Conservation (phyloP, 2,888 invertebrate genomes). For the Odiellus spinosus region DNA sequence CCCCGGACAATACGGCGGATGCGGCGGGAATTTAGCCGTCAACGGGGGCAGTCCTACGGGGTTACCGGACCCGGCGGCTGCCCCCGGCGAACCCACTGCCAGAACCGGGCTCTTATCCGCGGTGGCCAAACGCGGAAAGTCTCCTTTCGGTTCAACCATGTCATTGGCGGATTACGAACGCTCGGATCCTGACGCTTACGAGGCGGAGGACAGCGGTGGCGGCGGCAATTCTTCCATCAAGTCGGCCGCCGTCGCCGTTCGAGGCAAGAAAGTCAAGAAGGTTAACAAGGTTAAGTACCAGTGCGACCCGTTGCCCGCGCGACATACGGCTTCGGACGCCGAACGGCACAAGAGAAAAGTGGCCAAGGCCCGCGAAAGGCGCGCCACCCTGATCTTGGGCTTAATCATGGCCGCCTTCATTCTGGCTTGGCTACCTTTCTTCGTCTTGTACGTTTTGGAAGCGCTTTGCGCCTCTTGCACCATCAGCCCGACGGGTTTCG, state of each 20-base stretch:
- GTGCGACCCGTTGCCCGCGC: constrained; percentile 43
- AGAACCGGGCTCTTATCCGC: neutral
- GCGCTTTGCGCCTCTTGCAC: constrained; percentile 47
- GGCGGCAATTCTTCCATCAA: constrained; percentile 2
- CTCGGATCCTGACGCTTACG: constrained; percentile 18
- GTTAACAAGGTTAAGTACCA: constrained; percentile 9
- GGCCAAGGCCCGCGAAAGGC: constrained; percentile 85
- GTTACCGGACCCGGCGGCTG: neutral
- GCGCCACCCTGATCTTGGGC: constrained; percentile 89
- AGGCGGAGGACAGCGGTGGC: constrained; percentile 3
- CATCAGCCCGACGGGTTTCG: constrained; percentile 24
- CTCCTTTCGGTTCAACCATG: constrained; percentile 19
- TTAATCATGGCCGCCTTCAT: constrained; percentile 98
- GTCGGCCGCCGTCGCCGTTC: neutral
- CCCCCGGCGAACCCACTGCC: neutral
- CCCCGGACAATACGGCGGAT: neutral
- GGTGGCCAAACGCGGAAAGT: constrained; percentile 10
- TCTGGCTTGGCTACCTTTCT: constrained; percentile 96
- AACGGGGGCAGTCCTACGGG: neutral
- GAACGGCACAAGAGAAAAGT: constrained; percentile 82
- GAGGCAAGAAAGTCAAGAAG: constrained; percentile 7
- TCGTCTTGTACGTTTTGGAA: constrained; percentile 75
- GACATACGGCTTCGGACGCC: constrained; percentile 47
- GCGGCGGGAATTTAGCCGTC: neutral
- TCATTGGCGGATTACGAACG: constrained; percentile 19